Evolutionary conservation across 1,140 invertebrate species (phyloP).

Genomic region (Aphidius gifuensis): DNA sequence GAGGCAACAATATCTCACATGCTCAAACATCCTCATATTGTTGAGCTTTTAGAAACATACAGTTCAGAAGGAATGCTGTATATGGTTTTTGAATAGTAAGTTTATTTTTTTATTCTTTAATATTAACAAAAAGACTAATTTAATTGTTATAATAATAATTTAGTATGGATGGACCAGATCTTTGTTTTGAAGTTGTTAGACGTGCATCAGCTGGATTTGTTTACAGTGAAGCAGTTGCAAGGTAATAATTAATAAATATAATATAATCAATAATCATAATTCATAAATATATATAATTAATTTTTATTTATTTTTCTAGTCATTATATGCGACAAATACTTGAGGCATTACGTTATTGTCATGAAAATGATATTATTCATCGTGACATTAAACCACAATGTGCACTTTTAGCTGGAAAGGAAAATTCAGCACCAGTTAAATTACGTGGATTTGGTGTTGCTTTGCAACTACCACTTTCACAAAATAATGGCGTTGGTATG

Average conservation of each 20-base stretch:
- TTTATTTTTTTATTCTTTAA: constrained; percentile 34
- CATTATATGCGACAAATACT: constrained; percentile 97
- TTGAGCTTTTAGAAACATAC: constrained; percentile 96
- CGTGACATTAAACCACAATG: constrained; percentile 94
- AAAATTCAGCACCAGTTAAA: constrained; percentile 98
- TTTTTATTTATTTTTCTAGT: constrained; percentile 59
- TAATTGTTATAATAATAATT: constrained; percentile 45
- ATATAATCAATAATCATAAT: not conserved
- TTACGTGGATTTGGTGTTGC: constrained; percentile 96
- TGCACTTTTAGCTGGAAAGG: constrained; percentile 88
- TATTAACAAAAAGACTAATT: not conserved
- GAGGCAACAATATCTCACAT: constrained; percentile 99
- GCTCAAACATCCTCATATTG: constrained; percentile 98
- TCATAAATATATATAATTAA: too few relatives aligned
- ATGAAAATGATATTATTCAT: constrained; percentile 96
- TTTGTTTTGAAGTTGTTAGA: constrained; percentile 97
- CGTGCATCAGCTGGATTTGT: constrained; percentile 93
- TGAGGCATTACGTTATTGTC: constrained; percentile 92
- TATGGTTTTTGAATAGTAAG: constrained; percentile 99
- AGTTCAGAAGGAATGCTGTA: constrained; percentile 98
- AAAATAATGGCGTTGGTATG: constrained; percentile 72
- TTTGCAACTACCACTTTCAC: constrained; percentile 80
- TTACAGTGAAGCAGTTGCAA: constrained; percentile 97
- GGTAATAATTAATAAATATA: constrained; percentile 64
- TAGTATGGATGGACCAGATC: constrained; percentile 97